Conservation (phyloP, 2,888 invertebrate genomes). For the Busseola fusca region DNA sequence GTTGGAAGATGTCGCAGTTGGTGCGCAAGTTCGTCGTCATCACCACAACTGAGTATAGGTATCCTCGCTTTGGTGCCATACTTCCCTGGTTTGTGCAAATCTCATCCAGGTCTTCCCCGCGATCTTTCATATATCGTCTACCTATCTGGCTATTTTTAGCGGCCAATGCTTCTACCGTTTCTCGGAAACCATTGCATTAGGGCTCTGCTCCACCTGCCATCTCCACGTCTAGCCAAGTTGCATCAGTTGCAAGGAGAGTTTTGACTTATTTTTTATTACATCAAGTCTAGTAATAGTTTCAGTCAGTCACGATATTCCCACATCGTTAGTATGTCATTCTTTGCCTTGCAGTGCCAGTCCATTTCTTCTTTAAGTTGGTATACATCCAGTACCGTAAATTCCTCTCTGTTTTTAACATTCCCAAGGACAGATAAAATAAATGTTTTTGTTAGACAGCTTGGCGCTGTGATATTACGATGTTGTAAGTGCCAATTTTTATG, state of each 20-base stretch:
- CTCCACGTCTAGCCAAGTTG: not conserved
- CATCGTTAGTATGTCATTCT: not conserved
- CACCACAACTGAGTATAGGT: not conserved
- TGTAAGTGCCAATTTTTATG: slow-evolving; percentile 45
- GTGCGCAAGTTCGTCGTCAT: not conserved
- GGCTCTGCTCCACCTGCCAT: not conserved
- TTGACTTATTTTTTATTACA: not conserved
- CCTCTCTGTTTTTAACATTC: slow-evolving; percentile 1
- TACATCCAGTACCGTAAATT: not conserved
- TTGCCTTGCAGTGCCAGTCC: not conserved
- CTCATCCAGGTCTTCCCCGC: not conserved
- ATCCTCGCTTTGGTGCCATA: not conserved
- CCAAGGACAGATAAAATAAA: slow-evolving; percentile 11
- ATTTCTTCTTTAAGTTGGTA: not conserved
- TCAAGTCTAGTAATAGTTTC: not conserved
- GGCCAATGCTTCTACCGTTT: not conserved
- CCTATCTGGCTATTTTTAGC: not conserved
- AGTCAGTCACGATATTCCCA: not conserved
- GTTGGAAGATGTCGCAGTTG: not conserved
- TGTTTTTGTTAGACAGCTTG: slow-evolving; percentile 36
- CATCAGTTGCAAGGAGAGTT: not conserved
- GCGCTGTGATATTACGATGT: slow-evolving; percentile 33
- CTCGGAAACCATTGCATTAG: not conserved
- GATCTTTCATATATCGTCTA: not conserved
- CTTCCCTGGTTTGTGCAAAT: not conserved